Base-by-base conservation (phyloP, 2,888 invertebrate species). In the Microctonus hyperodae region DNA sequence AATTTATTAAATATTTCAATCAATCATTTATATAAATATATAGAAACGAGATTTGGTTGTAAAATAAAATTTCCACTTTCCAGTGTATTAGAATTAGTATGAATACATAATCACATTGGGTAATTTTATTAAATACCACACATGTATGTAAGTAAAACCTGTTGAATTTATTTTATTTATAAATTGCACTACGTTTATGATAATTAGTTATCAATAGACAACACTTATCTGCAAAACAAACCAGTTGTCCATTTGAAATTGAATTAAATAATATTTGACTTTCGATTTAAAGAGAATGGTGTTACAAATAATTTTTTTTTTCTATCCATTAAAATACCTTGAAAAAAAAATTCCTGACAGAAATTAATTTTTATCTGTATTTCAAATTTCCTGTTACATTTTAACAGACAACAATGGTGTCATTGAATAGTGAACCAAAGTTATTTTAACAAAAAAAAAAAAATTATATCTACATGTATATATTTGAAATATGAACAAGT, bases 51-150 rank as follows among this genome's bases (percentile, higher is more conserved):
- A n/a, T n/a, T n/a, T n/a, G n/a, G n/a, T n/a, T n/a, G n/a, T n/a
- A n/a, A n/a, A n/a, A n/a, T n/a, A n/a, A 22, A 50, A 61, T 48
- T 37, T 23, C 10, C 28, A 61, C 51, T 61, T 61, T 61, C 51
- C 11, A 51, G 35, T 60, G 31, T 48, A 25, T 25, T 1, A 23
- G 11, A 11, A 13, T 28, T 5, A 7, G 7, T 28, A 7, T 28
- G 28, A 28, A 28, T 28, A 28, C 7, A 28, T 28, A 28, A 28
- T 5, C 3, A 28, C 28, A 7, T 53, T 53, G n/a, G 11, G 28
- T 22, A 53, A 25, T 53, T 53, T 53, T 53, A 25, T n/a, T 23
- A 53, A 23, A n/a, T 4, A n/a, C n/a, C n/a, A n/a, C n/a, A 13
- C 25, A 53, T 11, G n/a, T 53, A n/a, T 23, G n/a, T 53, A 23